phyloP scores from a whole-genome alignment of 1,140 invertebrate genomes.

The Pollicipes pollicipes region DNA sequence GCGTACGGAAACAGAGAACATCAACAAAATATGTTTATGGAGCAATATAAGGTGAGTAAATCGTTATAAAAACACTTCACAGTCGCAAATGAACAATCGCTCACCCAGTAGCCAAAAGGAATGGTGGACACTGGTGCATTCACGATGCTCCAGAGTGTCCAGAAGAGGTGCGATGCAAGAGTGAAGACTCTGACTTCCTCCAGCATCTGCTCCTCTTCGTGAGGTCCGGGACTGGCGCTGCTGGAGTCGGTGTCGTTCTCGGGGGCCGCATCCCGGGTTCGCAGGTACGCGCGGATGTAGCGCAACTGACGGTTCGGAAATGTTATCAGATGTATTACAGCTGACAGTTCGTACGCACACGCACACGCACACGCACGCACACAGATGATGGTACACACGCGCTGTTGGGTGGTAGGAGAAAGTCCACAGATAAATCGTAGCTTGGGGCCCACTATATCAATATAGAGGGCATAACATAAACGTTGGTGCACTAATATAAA shows the following conservation, averaged over 20 bases:
- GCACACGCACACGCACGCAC: too few species aligned
- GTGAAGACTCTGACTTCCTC: slow-evolving; percentile 62
- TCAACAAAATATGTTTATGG: neutral
- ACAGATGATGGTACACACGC: too few species aligned
- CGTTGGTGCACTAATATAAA: too few species aligned
- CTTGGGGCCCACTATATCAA: too few species aligned
- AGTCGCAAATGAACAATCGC: neutral
- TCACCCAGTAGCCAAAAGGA: slow-evolving; percentile 83
- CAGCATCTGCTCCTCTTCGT: slow-evolving; percentile 34
- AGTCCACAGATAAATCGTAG: too few species aligned
- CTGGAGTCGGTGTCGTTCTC: slow-evolving; percentile 6
- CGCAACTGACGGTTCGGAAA: too few species aligned
- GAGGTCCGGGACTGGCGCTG: neutral
- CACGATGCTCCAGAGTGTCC: slow-evolving; percentile 77
- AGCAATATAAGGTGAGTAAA: neutral
- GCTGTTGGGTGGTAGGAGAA: too few species aligned
- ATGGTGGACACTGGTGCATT: slow-evolving; percentile 74
- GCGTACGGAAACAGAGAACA: too few species aligned
- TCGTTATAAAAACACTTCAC: neutral
- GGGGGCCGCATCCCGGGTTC: neutral
- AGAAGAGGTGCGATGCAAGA: slow-evolving; percentile 78
- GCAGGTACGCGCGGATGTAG: neutral
- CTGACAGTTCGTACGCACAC: too few species aligned
- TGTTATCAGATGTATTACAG: too few species aligned
- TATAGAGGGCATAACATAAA: too few species aligned